These are phyloP conservation scores for Erebia palarica DNA, from an alignment of 2,888 invertebrate species.

Conservation along the genomic window DNA sequence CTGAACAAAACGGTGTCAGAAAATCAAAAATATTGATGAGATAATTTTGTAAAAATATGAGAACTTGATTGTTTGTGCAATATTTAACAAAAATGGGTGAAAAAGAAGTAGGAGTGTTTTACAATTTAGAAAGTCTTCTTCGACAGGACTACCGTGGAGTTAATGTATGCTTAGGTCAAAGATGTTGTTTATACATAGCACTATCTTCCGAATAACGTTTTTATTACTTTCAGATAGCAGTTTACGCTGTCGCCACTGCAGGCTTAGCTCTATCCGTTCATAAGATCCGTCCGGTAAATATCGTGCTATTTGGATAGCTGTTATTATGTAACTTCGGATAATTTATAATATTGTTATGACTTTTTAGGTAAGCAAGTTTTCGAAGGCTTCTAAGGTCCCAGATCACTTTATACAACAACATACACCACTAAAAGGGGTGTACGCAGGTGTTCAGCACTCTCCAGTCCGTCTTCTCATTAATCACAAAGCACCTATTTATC, in stretches of 20 bases:
- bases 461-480: slow-evolving; percentile 77
- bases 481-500: slow-evolving; percentile 80
- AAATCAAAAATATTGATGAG: slow-evolving; percentile 68
- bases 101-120: slow-evolving; percentile 60
- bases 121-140: slow-evolving; percentile 61
- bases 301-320: neutral
- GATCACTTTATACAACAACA: slow-evolving; percentile 79
- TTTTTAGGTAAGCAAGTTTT: slow-evolving; percentile 83
- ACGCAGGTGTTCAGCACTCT: slow-evolving; percentile 78
- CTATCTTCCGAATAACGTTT: slow-evolving; percentile 38
- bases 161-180: slow-evolving; percentile 59
- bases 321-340: slow-evolving; percentile 23
- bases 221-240: slow-evolving; percentile 75
- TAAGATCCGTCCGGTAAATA: slow-evolving; percentile 83
- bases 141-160: slow-evolving; percentile 76
- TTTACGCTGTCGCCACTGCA: slow-evolving; percentile 82
- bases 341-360: slow-evolving; percentile 43
- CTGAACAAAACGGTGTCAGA: slow-evolving; percentile 11
- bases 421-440: slow-evolving; percentile 76
- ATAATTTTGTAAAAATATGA: slow-evolving; percentile 62
- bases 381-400: slow-evolving; percentile 82
- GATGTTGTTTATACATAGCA: slow-evolving; percentile 20
- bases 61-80: slow-evolving; percentile 43
- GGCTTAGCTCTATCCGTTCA: slow-evolving; percentile 81
- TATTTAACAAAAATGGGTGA: slow-evolving; percentile 61